Percentiles rank a stretch among this genome's conserved stretches.
phyloP scores from a whole-genome alignment of 2,888 invertebrate species.

The Drosophila yooni region DNA sequence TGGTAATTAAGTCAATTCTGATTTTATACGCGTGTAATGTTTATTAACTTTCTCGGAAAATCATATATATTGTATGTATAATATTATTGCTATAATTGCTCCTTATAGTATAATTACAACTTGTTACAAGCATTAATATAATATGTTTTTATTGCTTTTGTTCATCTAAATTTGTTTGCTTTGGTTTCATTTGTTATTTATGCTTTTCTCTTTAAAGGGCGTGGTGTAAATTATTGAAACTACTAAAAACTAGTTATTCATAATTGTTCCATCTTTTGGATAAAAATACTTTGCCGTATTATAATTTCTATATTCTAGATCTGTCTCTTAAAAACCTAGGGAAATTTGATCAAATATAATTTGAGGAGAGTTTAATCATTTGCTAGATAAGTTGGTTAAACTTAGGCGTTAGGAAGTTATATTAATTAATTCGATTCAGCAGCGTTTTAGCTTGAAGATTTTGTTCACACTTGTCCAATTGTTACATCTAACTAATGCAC shows the following conservation, averaged over 20 bases:
- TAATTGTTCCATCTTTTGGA: slow-evolving; percentile 65
- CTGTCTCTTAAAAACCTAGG: slow-evolving; percentile 42
- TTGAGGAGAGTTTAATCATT: slow-evolving; percentile 32
- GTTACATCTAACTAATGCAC: slow-evolving; percentile 50
- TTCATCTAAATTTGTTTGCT: slow-evolving; percentile 64
- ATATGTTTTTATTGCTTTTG: slow-evolving; percentile 66
- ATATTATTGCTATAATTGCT: slow-evolving; percentile 68
- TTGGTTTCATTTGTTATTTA: slow-evolving; percentile 51
- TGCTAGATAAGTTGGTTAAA: slow-evolving; percentile 34
- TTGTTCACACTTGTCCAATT: slow-evolving; percentile 75
- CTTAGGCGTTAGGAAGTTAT: slow-evolving; percentile 49
- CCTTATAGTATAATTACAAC: slow-evolving; percentile 68
- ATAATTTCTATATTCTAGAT: slow-evolving; percentile 37
- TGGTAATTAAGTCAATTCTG: not conserved
- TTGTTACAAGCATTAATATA: slow-evolving; percentile 65
- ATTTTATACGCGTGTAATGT: slow-evolving; percentile 42
- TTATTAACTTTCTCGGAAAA: slow-evolving; percentile 75
- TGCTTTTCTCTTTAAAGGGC: slow-evolving; percentile 34
- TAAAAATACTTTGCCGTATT: slow-evolving; percentile 55
- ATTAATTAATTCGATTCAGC: slow-evolving; percentile 68
- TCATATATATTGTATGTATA: slow-evolving; percentile 48
- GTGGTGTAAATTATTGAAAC: slow-evolving; percentile 78
- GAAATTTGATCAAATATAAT: slow-evolving; percentile 44
- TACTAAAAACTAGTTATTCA: slow-evolving; percentile 71
- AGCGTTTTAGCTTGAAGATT: slow-evolving; percentile 60